Conservation (phyloP, 2,113 vertebrate species). For the Charina bottae region DNA sequence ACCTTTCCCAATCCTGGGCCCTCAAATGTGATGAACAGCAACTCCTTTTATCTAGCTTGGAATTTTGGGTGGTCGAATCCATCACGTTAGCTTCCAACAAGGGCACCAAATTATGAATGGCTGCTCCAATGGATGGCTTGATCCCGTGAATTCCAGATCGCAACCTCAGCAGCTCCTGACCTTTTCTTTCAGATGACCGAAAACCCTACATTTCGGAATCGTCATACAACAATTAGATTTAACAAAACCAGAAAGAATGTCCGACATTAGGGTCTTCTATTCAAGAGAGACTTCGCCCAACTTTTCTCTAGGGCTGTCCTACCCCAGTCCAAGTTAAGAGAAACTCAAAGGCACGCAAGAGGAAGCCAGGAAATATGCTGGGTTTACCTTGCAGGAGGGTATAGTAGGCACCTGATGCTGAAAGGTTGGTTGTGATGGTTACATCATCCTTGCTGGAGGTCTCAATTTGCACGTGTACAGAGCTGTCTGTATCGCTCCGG, state of each 20-base stretch:
- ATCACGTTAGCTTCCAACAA: background rate
- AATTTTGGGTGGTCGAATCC: too few species aligned
- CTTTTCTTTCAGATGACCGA: background rate
- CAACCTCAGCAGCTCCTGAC: background rate
- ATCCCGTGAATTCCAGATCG: background rate
- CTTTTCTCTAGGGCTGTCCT: background rate
- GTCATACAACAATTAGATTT: background rate
- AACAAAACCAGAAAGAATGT: background rate
- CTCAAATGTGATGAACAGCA: too few species aligned
- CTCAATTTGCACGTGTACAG: conserved; percentile 89
- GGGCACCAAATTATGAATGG: background rate
- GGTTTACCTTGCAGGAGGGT: conserved; percentile 93
- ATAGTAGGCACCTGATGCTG: conserved; percentile 94
- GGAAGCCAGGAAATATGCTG: background rate
- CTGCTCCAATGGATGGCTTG: too few species aligned
- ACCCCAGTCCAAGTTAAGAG: background rate
- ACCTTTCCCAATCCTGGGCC: too few species aligned
- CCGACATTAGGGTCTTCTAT: background rate
- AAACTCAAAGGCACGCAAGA: background rate
- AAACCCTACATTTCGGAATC: background rate
- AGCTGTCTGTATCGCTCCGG: conserved; percentile 89
- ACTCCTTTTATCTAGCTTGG: too few species aligned
- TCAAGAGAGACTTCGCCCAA: background rate
- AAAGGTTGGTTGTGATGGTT: conserved; percentile 95
- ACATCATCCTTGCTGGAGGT: conserved; percentile 95